phyloP scores from a whole-genome alignment of 1,140 invertebrate genomes.

The Armadillidium nasatum region DNA sequence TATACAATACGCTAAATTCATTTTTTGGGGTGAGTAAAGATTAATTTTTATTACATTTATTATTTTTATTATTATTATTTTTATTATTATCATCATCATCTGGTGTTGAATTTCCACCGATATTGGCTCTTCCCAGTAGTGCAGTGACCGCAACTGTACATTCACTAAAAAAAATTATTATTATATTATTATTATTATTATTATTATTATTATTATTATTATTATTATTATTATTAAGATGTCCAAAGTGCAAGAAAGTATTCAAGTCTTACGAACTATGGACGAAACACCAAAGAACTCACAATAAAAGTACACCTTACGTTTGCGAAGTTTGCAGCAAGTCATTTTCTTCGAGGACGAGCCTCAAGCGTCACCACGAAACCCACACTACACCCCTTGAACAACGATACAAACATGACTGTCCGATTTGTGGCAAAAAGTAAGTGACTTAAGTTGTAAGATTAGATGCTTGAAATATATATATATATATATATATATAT shows the following conservation, averaged over 20 bases:
- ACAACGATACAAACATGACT: neutral
- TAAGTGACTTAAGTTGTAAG: neutral
- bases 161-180: no score
- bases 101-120: no score
- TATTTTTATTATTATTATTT: no score
- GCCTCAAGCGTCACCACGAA: neutral
- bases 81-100: no score
- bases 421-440: neutral
- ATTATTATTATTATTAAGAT: constrained; percentile 5
- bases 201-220: constrained; percentile 6
- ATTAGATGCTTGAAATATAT: neutral
- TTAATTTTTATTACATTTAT: no score
- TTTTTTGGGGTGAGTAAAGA: no score
- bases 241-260: neutral
- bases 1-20: no score
- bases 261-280: neutral
- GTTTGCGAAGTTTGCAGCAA: neutral
- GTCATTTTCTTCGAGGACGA: neutral
- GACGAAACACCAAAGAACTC: neutral
- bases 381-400: neutral
- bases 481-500: neutral
- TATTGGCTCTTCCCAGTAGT: no score
- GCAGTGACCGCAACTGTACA: no score
- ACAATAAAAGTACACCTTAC: neutral
- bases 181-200: neutral